Evolutionary conservation across 2,888 invertebrate species (phyloP).

Genomic region (Malthinus seriepunctatus): DNA sequence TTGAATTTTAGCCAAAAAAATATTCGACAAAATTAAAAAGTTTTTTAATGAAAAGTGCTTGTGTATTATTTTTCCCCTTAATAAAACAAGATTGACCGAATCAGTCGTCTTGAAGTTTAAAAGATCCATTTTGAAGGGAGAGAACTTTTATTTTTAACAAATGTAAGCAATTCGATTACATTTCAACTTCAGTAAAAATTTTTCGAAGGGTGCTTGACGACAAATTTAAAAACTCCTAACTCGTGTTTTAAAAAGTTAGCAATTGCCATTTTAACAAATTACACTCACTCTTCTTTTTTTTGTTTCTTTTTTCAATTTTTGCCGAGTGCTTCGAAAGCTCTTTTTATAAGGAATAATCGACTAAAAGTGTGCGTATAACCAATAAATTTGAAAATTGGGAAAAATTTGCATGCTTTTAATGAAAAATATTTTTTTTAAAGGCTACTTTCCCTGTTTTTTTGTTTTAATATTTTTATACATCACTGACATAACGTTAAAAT

Average conservation of each 20-base stretch:
- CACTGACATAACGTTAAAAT: too few species aligned
- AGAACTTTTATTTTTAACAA: slow-evolving; percentile 38
- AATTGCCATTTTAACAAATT: slow-evolving; percentile 56
- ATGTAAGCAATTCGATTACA: slow-evolving; percentile 47
- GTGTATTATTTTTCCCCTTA: slow-evolving; percentile 23
- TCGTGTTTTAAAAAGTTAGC: slow-evolving; percentile 56
- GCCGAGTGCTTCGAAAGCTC: slow-evolving; percentile 36
- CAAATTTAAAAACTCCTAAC: slow-evolving; percentile 55
- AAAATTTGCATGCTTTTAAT: slow-evolving; percentile 12
- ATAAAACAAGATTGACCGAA: slow-evolving; percentile 26
- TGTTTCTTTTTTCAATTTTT: slow-evolving; percentile 41
- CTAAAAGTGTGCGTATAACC: slow-evolving; percentile 39
- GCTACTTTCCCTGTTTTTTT: background rate
- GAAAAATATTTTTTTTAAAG: slow-evolving; percentile 4
- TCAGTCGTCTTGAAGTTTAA: slow-evolving; percentile 16
- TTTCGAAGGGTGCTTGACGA: slow-evolving; percentile 44
- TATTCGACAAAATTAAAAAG: slow-evolving; percentile 20
- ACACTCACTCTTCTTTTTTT: slow-evolving; percentile 53
- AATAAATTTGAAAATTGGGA: slow-evolving; percentile 29
- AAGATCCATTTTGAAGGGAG: slow-evolving; percentile 27
- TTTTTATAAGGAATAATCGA: slow-evolving; percentile 43
- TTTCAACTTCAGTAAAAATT: slow-evolving; percentile 40
- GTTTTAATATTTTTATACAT: too few species aligned
- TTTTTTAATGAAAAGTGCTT: slow-evolving; percentile 22
- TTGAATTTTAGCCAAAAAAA: background rate